phyloP scores from a whole-genome alignment of 1,140 invertebrate species.

The Polypedilum pembai region DNA sequence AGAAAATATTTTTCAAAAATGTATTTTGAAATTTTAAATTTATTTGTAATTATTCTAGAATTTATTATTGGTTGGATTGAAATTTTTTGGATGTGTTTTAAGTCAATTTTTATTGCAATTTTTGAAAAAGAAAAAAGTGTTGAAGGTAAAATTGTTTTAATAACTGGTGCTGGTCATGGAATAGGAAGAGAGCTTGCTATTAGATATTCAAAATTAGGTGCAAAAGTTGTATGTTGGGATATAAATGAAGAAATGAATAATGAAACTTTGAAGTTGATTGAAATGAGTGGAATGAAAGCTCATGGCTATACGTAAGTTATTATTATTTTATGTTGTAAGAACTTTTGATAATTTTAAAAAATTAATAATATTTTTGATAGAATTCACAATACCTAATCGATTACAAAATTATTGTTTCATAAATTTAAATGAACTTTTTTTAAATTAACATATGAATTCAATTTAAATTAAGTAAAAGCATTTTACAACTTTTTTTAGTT shows the following conservation, averaged over 20 bases:
- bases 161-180: conserved; percentile 86
- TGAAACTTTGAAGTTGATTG: conserved; percentile 53
- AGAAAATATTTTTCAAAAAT: too few species aligned
- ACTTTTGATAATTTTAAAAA: too few species aligned
- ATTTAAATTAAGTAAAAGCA: conserved; percentile 46
- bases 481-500: too few species aligned
- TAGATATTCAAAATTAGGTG: conserved; percentile 66
- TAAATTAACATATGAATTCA: not conserved
- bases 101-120: not conserved
- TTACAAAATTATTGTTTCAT: too few species aligned
- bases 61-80: not conserved
- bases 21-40: too few species aligned
- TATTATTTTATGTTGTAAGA: too few species aligned
- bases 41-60: too few species aligned
- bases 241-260: conserved; percentile 66
- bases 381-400: too few species aligned
- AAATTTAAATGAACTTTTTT: too few species aligned
- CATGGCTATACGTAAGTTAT: conserved; percentile 50
- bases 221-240: conserved; percentile 79
- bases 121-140: conserved; percentile 50
- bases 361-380: too few species aligned
- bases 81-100: not conserved
- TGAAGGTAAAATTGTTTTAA: conserved; percentile 56
- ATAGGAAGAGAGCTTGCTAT: conserved; percentile 77
- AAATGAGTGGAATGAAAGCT: conserved; percentile 44